A percentile compares a stretch with the other conserved stretches of the same genome.
These are phyloP conservation scores for Puffinus mauretanicus DNA, from an alignment of 2,113 vertebrate genomes.

Conservation along the genomic window DNA sequence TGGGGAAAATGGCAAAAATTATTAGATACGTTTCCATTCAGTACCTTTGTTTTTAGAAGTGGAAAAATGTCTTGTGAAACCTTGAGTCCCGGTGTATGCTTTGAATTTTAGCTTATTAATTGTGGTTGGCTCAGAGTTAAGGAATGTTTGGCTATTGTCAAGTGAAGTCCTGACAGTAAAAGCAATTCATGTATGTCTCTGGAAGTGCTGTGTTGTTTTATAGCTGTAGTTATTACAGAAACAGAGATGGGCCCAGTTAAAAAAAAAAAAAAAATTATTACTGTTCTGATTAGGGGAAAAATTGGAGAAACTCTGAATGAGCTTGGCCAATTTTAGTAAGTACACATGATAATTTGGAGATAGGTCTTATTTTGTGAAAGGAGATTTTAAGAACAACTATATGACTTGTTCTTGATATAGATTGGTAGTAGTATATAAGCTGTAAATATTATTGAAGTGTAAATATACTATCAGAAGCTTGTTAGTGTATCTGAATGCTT, in stretches of 20 bases:
- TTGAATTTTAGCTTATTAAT: constrained; percentile 1
- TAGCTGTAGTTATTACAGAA: background rate
- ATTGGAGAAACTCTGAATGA: background rate
- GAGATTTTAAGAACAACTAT: background rate
- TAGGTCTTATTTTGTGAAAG: background rate
- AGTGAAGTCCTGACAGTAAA: constrained; percentile 37
- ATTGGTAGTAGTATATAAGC: background rate
- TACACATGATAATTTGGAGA: background rate
- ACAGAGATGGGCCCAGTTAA: background rate
- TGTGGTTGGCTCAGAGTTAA: background rate
- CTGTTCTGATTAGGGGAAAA: background rate
- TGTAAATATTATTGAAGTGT: constrained; percentile 14
- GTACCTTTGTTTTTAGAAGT: background rate
- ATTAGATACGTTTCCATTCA: rapidly evolving
- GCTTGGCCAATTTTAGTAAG: background rate
- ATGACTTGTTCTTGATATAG: background rate
- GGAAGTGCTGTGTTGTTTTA: constrained; percentile 26
- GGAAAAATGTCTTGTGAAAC: background rate
- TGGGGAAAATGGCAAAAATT: background rate
- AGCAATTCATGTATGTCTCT: background rate
- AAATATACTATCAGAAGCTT: background rate
- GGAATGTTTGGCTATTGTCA: constrained; percentile 18
- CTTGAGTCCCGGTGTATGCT: background rate
- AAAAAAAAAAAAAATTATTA: background rate
- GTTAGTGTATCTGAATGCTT: background rate